Percentiles rank a stretch among this genome's conserved stretches.
These are phyloP conservation scores for Anabas testudineus DNA, from an alignment of 2,797 vertebrate species.

Conservation along the genomic window DNA sequence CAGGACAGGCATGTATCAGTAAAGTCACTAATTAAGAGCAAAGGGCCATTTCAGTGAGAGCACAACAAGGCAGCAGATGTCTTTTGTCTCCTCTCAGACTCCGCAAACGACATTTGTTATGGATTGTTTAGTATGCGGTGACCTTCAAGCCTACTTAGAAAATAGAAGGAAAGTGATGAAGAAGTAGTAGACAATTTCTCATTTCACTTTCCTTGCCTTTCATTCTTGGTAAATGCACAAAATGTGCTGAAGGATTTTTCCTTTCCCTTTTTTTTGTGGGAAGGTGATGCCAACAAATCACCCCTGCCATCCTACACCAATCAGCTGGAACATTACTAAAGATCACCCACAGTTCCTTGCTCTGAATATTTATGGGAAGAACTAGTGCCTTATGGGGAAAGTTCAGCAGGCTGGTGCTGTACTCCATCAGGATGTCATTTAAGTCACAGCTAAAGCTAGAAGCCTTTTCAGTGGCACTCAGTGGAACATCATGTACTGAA, in stretches of 20 bases:
- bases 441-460: conserved; percentile 7
- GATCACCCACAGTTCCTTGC: conserved; percentile 56
- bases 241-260: conserved; percentile 37
- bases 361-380: conserved; percentile 52
- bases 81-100: conserved; percentile 64
- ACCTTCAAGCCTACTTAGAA: conserved; percentile 87
- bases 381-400: conserved; percentile 32
- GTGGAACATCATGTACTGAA: conserved; percentile 33
- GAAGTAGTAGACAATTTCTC: conserved; percentile 48
- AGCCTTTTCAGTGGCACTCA: conserved; percentile 31
- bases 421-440: conserved; percentile 45
- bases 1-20: conserved; percentile 49
- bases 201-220: conserved; percentile 49
- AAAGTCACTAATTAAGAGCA: conserved; percentile 52
- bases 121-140: conserved; percentile 79
- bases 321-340: conserved; percentile 70
- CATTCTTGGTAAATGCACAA: conserved; percentile 48
- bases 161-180: conserved; percentile 65
- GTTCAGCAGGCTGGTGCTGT: conserved; percentile 25
- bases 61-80: conserved; percentile 54
- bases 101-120: conserved; percentile 84
- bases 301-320: conserved; percentile 49
- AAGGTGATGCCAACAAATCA: conserved; percentile 68
- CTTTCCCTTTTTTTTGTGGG: conserved; percentile 8
- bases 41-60: conserved; percentile 39